Conservation (phyloP, 2,888 invertebrate species). For the Epirrhoe tristata region DNA sequence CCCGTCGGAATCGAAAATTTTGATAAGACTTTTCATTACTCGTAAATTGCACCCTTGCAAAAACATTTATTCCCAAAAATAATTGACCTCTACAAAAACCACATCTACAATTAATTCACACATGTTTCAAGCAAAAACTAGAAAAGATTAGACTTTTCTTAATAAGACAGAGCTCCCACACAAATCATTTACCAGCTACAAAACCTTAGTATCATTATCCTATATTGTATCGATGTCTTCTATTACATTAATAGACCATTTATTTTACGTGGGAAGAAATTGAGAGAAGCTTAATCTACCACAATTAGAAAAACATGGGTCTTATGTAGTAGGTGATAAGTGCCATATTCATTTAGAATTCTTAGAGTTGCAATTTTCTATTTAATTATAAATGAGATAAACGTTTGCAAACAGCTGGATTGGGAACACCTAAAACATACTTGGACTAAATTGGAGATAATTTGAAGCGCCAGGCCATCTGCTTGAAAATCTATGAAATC, state of each 20-base stretch:
- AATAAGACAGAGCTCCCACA: background rate
- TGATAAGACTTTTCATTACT: too few species aligned
- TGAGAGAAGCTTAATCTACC: background rate
- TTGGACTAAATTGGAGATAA: too few species aligned
- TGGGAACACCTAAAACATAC: too few species aligned
- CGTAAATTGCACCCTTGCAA: too few species aligned
- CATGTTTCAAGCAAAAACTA: background rate
- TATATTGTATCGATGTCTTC: slow-evolving; percentile 24
- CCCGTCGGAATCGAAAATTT: too few species aligned
- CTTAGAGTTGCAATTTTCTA: background rate
- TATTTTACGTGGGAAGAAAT: slow-evolving; percentile 34
- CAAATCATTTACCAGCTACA: background rate
- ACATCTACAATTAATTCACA: background rate
- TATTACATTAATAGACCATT: slow-evolving; percentile 28
- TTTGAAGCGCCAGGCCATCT: too few species aligned
- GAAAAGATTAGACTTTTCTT: background rate
- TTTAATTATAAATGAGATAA: background rate
- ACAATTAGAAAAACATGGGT: background rate
- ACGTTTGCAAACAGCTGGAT: too few species aligned
- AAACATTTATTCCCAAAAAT: too few species aligned
- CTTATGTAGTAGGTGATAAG: background rate
- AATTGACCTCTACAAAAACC: background rate
- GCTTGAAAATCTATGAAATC: too few species aligned
- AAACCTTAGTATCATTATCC: background rate
- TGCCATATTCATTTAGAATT: background rate